phyloP scores from a whole-genome alignment of 64 coral and sea anemone species.

The Astreopora myriophthalma region DNA sequence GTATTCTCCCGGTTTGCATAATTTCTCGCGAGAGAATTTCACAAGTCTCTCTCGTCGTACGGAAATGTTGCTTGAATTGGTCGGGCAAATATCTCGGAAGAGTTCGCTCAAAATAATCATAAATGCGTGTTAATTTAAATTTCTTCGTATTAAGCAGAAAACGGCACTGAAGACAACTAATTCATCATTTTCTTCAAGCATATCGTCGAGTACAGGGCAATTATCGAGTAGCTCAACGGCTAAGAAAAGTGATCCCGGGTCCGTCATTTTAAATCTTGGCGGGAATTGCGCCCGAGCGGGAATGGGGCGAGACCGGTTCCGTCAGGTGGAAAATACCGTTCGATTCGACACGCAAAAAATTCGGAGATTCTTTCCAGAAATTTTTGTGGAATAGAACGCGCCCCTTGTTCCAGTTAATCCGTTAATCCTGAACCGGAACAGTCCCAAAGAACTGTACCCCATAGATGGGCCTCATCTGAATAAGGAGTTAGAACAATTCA shows the following conservation, averaged over 20 bases:
- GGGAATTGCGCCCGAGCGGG: background rate
- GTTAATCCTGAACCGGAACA: too few relatives aligned
- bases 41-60: background rate
- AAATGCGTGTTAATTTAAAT: background rate
- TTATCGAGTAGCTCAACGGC: too few relatives aligned
- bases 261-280: background rate
- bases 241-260: too few relatives aligned
- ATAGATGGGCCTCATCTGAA: too few relatives aligned
- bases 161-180: background rate
- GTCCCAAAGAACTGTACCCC: background rate
- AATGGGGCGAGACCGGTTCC: background rate
- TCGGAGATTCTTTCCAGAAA: background rate
- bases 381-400: background rate
- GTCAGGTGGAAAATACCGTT: background rate
- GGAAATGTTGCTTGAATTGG: background rate
- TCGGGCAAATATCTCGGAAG: background rate
- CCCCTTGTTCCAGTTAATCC: too few relatives aligned
- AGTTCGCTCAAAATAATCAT: background rate
- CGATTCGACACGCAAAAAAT: background rate
- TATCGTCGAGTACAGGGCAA: too few relatives aligned
- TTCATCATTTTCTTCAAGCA: background rate
- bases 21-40: background rate
- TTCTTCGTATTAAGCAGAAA: background rate
- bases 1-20: slow-evolving; percentile 7
- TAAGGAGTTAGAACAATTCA: too few relatives aligned